phyloP scores from a whole-genome alignment of 2,797 vertebrate genomes.

The Neopelma chrysocephalum region DNA sequence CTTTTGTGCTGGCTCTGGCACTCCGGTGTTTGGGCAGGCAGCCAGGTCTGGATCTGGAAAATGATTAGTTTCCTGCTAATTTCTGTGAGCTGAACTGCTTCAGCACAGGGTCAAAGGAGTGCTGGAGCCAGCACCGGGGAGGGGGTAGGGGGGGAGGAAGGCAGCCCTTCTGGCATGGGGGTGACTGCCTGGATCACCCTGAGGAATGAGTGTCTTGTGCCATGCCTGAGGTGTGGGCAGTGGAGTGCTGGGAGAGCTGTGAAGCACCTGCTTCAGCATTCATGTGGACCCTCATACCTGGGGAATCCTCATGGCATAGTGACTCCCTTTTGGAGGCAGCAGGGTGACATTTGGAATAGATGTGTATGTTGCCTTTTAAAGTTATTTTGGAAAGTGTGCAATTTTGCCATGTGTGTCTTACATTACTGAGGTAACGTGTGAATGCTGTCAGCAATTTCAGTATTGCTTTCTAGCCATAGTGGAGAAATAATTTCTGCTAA shows the following conservation, averaged over 20 bases:
- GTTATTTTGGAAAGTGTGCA: not conserved
- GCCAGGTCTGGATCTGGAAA: constrained; percentile 64
- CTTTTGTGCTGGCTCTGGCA: constrained; percentile 58
- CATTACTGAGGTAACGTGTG: not conserved
- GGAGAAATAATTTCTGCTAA: constrained; percentile 8
- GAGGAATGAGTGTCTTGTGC: not conserved
- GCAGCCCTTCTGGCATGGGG: not conserved
- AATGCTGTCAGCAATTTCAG: not conserved
- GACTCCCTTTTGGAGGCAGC: not conserved
- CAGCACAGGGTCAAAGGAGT: not conserved
- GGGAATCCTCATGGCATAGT: rapidly evolving
- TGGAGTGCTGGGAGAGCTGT: not conserved
- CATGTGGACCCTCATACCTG: rapidly evolving
- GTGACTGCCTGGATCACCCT: rapidly evolving
- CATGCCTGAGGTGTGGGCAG: not conserved
- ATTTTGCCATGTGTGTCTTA: not conserved
- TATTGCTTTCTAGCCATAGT: not conserved
- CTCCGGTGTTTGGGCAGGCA: constrained; percentile 40
- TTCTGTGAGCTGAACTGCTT: constrained; percentile 9
- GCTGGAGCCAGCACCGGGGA: not conserved
- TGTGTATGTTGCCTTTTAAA: not conserved
- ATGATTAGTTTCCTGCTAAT: constrained; percentile 55
- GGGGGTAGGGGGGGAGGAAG: not conserved
- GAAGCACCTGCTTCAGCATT: not conserved
- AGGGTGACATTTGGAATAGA: not conserved